A percentile compares a stretch with the other conserved stretches of the same genome.
phyloP scores from a whole-genome alignment of 2,888 invertebrate species.

The Oscheius onirici region DNA sequence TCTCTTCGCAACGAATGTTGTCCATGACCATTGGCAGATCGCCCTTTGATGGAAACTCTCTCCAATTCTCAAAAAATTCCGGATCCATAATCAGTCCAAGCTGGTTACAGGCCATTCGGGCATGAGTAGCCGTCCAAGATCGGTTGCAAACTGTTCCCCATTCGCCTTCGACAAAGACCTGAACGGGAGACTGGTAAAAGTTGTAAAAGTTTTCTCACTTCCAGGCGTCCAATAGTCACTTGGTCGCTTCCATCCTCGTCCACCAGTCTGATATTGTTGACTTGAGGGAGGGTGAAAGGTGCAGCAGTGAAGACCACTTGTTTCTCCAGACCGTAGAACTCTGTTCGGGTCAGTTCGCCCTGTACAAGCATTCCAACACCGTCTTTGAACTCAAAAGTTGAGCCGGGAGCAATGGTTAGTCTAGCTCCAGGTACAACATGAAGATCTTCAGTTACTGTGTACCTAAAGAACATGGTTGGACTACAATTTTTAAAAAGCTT shows the following conservation, averaged over 20 bases:
- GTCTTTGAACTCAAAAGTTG: conserved; percentile 86
- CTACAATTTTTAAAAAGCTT: neutral
- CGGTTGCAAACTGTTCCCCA: conserved; percentile 99
- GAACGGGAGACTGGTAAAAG: conserved; percentile 63
- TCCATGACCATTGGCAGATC: conserved; percentile 74
- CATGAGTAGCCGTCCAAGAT: conserved; percentile 90
- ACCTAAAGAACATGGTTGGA: no score
- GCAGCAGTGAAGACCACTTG: conserved; percentile 63
- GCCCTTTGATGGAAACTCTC: conserved; percentile 62
- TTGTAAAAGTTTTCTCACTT: conserved; percentile 74
- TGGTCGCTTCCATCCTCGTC: conserved; percentile 66
- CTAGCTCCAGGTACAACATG: conserved; percentile 92
- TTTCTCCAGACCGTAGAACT: conserved; percentile 50
- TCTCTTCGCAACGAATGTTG: conserved; percentile 87
- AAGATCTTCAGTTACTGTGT: conserved; percentile 90
- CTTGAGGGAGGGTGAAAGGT: conserved; percentile 52
- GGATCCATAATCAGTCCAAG: conserved; percentile 91
- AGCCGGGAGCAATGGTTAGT: conserved; percentile 86
- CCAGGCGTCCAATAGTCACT: conserved; percentile 81
- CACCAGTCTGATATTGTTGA: conserved; percentile 63
- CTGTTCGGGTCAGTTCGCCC: conserved; percentile 66
- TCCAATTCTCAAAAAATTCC: conserved; percentile 79
- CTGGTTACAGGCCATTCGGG: conserved; percentile 93
- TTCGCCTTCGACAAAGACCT: conserved; percentile 83
- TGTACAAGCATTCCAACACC: conserved; percentile 95